A percentile compares a stretch with the other conserved stretches of the same genome.
These are phyloP conservation scores for Eupithecia insigniata DNA, from an alignment of 2,888 invertebrate species.

Conservation along the genomic window DNA sequence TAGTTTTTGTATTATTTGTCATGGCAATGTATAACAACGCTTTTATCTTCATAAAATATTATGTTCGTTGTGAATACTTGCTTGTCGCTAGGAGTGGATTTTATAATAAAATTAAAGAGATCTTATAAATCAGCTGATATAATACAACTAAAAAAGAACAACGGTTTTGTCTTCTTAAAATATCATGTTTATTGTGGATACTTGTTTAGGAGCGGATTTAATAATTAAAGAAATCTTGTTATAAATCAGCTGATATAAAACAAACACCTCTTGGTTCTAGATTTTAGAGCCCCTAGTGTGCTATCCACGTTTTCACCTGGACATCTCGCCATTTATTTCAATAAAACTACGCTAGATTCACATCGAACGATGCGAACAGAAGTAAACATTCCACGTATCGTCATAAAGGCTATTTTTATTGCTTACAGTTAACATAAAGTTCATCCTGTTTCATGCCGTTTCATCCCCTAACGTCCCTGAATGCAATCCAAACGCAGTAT, in stretches of 20 bases:
- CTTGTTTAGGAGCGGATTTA: not conserved
- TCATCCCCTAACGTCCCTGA: conserved; percentile 78
- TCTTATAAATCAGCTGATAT: not conserved
- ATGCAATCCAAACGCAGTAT: conserved; percentile 81
- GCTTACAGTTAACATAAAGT: conserved; percentile 80
- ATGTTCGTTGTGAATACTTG: not conserved
- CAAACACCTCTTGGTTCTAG: not conserved
- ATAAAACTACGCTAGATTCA: conserved; percentile 46
- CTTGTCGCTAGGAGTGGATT: not conserved
- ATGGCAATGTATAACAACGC: too few species aligned
- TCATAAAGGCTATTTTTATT: conserved; percentile 83
- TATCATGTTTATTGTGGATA: not conserved
- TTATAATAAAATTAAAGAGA: not conserved
- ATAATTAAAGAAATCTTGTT: not conserved
- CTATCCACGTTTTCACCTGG: conserved; percentile 33
- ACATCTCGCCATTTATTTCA: conserved; percentile 47
- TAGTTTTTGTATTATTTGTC: too few species aligned
- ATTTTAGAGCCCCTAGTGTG: conserved; percentile 9
- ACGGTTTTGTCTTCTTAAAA: not conserved
- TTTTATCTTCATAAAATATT: not conserved
- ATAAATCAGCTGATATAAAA: not conserved
- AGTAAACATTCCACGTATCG: conserved; percentile 80
- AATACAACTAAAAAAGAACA: not conserved
- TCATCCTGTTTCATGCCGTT: conserved; percentile 78
- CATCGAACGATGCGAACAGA: conserved; percentile 66